Evolutionary conservation across 1,140 invertebrate genomes (phyloP).

Genomic region (Ceratina australensis): DNA sequence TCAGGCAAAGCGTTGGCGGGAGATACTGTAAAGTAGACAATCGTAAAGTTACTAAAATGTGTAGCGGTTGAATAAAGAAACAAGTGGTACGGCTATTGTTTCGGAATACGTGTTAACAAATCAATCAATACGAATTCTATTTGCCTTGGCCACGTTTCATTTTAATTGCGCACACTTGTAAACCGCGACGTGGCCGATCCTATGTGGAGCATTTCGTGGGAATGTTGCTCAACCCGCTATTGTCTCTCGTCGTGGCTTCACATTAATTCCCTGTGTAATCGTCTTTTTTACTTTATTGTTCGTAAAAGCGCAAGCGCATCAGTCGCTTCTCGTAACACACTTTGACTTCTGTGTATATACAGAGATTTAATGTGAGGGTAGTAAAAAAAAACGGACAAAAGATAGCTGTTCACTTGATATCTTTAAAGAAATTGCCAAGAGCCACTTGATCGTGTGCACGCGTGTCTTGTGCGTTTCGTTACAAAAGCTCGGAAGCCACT

Average conservation of each 20-base stretch:
- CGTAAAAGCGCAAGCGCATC: conserved; percentile 12
- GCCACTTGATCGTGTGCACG: conserved; percentile 20
- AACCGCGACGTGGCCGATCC: conserved; percentile 5
- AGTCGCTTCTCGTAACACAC: neutral
- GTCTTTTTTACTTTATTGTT: conserved; percentile 55
- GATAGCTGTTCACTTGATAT: no score
- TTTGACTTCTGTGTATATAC: neutral
- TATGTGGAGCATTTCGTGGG: neutral
- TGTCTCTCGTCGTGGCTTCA: conserved; percentile 1
- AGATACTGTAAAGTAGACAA: neutral
- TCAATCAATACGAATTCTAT: conserved; percentile 33
- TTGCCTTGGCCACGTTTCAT: conserved; percentile 41
- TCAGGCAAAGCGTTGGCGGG: no score
- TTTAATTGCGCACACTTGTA: neutral
- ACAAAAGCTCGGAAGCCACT: conserved; percentile 4
- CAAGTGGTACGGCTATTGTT: neutral
- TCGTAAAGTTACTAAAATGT: neutral
- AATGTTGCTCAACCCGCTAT: neutral
- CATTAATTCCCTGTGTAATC: conserved; percentile 27
- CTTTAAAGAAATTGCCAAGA: neutral
- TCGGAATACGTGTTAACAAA: conserved; percentile 21
- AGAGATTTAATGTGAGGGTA: neutral
- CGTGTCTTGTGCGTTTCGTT: conserved; percentile 14
- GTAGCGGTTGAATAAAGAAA: neutral
- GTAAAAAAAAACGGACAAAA: neutral